phyloP scores from a whole-genome alignment of 2,888 invertebrate species.

The Neoitamus cyanurus region DNA sequence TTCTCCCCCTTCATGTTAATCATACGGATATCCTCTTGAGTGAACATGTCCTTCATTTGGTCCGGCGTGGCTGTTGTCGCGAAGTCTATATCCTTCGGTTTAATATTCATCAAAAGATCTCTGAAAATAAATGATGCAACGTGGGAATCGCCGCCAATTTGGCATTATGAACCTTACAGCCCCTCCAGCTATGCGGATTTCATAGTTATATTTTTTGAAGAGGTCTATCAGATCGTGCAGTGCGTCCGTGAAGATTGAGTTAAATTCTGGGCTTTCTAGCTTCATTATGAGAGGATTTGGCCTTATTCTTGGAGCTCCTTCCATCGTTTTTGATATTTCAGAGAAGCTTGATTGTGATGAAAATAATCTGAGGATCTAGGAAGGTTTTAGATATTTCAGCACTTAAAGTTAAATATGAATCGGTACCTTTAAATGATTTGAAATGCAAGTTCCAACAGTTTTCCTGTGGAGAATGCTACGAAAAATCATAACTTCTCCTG shows the following conservation, averaged over 20 bases:
- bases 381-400: neutral
- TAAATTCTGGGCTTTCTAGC: slow-evolving; percentile 79
- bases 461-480: neutral
- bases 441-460: neutral
- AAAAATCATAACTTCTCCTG: neutral
- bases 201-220: slow-evolving; percentile 84
- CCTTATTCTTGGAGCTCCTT: slow-evolving; percentile 61
- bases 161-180: slow-evolving; percentile 78
- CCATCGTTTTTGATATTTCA: slow-evolving; percentile 51
- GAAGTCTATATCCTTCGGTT: slow-evolving; percentile 95
- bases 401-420: too few species aligned
- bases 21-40: slow-evolving; percentile 84
- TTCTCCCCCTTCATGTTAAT: slow-evolving; percentile 92
- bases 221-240: slow-evolving; percentile 75
- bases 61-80: slow-evolving; percentile 96
- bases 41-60: slow-evolving; percentile 96
- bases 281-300: slow-evolving; percentile 77
- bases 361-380: neutral
- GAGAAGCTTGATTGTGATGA: neutral
- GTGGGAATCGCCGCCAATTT: slow-evolving; percentile 55
- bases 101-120: slow-evolving; percentile 81
- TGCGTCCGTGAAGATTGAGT: slow-evolving; percentile 85
- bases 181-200: slow-evolving; percentile 95
- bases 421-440: neutral
- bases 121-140: slow-evolving; percentile 63